Evolutionary conservation across 2,113 vertebrate genomes (phyloP), one percentile per base, ranked within the genome.

Genomic region (Tiliqua scincoides): DNA sequence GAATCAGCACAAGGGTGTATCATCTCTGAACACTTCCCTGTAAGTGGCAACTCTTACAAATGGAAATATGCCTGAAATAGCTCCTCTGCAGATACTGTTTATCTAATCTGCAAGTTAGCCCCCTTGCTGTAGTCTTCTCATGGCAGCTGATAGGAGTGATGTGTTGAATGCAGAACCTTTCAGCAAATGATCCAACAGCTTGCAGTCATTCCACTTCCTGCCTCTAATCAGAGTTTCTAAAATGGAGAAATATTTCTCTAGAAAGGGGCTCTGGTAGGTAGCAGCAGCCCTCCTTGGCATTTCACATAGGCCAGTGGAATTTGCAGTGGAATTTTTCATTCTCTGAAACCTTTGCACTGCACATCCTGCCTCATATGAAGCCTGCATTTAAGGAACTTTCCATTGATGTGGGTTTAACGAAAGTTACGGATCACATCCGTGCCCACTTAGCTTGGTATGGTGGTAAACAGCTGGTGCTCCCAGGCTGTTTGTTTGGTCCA

Each of bases 1-100:
- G 75, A 84, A 65, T 12, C 82, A 88, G 89, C 1, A 0, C 78
- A 87, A 91, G 79, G 71, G 88, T 88, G 20, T 87, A 90, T 91
- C 92, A 95, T 89, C 91, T 85, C 57, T 0, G 21, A 87, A 89
- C 79, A 86, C 73, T 87, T 84, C 0, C 0, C 87, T 85, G 62
- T 57, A 18, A 70, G 52, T 87, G 88, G 89, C 59, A 80, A 86
- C 89, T 89, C 90, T 67, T 21, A 0, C 88, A 91, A 30, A 94
- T 95, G 95, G 95, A 95, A 95, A 95, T 93, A 95, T 94, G 93
- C 94, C 88, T 63, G 48, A 95, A 95, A 95, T 95, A 95, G 95
- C 90, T 77, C 75, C 82, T 89, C 89, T 0, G 54, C 88, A 88
- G 93, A 95, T 93, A 94, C 91, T 89, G 89, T 88, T 92, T 95